Evolutionary conservation across 1,140 invertebrate genomes (phyloP), one percentile per base, ranked within the genome.

Genomic region (Trichonephila clavata): DNA sequence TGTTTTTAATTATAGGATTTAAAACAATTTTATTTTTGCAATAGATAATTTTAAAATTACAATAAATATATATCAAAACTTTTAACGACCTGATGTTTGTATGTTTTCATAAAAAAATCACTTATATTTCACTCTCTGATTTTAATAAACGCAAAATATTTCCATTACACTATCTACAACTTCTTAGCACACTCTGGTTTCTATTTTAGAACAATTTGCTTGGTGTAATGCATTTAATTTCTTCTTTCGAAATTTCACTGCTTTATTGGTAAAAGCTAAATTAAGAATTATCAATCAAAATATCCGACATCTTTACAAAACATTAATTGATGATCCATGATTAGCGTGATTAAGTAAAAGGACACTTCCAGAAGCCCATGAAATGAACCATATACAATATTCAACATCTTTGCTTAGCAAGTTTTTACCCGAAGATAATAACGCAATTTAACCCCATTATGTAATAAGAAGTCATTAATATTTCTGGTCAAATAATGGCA

Each of bases 391-490:
- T 60, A 32, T 27, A 60, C 14, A n/a, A 84, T 50, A 18, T 59
- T n/a, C 50, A 20, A 59, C 83, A 59, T 60, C 39, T 18, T 16
- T 32, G 39, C n/a, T 10, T 50, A 60, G 24, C 21, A 59, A 32
- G 43, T 84, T 84, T 84, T 84, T 32, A 24, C 21, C 10, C 13
- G 71, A 20, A 5, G 83, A 84, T 87, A 87, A 87, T 87, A 43
- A 39, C 86, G 60, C 20, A 60, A 27, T 63, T 63, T 87, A 61
- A 16, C 60, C 50, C 50, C 32, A 87, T 87, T 63, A 63, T 32
- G 60, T 39, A 87, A 87, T 63, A 63, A 87, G 21, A 6, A 24
- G 18, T 60, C 86, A 87, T 87, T 87, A 87, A 87, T 87, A 39
- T 87, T 87, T 87, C 32, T 3, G 60, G 32, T 63, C 60, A 5